Evolutionary conservation across 2,797 vertebrate species (phyloP), one percentile per base, ranked within the genome.

Genomic region (Ptychobarbus kaznakovi): DNA sequence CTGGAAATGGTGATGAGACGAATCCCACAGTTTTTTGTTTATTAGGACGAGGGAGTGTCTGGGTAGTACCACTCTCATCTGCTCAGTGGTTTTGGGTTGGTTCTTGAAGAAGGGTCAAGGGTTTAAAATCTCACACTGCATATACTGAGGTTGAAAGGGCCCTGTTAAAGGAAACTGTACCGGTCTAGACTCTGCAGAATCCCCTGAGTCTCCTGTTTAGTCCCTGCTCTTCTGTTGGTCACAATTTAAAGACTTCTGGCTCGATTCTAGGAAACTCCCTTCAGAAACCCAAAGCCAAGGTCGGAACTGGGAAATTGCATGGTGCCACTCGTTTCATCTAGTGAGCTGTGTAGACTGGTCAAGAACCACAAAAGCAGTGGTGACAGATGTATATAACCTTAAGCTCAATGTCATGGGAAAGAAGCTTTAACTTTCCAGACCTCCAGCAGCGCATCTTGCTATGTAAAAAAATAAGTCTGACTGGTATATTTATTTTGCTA

Each of bases 301-400:
- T 66, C 58, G 89, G 91, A 93, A 91, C 92, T 90, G 63, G 80
- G 87, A 94, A 95, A 95, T 95, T 94, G 94, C 92, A 95, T 20
- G 91, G 90, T 94, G 91, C 73, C 80, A 78, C 49, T 87, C 83
- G 89, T 94, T 94, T 94, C 89, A 94, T 94, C 90, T 80, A 61
- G 42, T 78, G 83, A 80, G 91, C 89, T 91, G 90, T 88, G 87
- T 84, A 89, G 91, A 84, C 46, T 88, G 87, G 93, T 94, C 92
- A 93, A 88, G 75, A 90, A 35, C 69, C 81, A 85, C 89, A 92
- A 88, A 89, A 88, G 53, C 74, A 89, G 82, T 87, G 91, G 89
- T 91, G 90, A 91, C 88, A 76, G 88, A 87, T 86, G 83, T 89
- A 86, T 92, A 88, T 92, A 91, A 90, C 90, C 91, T 92, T 91